phyloP scores from a whole-genome alignment of 2,888 invertebrate genomes.

The Chrysomela aeneicollis region DNA sequence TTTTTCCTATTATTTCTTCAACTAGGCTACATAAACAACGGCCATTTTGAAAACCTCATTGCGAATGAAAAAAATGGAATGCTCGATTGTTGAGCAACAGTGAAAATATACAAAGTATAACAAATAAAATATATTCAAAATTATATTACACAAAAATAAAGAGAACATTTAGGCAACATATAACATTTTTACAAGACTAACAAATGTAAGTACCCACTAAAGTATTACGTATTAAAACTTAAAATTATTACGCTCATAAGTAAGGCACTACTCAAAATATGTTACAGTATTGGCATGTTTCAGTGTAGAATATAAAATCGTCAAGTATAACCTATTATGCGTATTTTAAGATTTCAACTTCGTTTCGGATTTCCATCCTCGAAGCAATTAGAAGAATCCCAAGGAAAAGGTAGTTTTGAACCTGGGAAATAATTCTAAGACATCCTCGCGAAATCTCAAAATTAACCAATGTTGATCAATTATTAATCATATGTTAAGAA shows the following conservation, averaged over 20 bases:
- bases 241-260: constrained; percentile 44
- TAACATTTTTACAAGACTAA: constrained; percentile 34
- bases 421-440: too few species aligned
- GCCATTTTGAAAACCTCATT: too few species aligned
- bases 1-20: too few species aligned
- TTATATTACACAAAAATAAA: constrained; percentile 40
- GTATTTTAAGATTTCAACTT: constrained; percentile 10
- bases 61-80: too few species aligned
- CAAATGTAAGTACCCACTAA: constrained; percentile 42
- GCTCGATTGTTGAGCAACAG: too few species aligned
- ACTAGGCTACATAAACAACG: too few species aligned
- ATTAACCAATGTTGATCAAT: too few species aligned
- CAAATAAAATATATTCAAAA: constrained; percentile 40
- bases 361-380: too few species aligned
- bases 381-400: too few species aligned
- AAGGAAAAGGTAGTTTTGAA: too few species aligned
- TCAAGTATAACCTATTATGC: constrained; percentile 14
- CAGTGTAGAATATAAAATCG: constrained; percentile 16
- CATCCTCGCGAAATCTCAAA: too few species aligned
- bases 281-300: constrained; percentile 23
- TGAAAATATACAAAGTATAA: constrained; percentile 18
- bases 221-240: constrained; percentile 21
- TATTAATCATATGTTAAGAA: too few species aligned
- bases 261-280: constrained; percentile 47
- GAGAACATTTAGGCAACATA: constrained; percentile 33